A percentile compares a stretch with the other conserved stretches of the same genome.
Conservation (phyloP, 2,113 vertebrate species). For the Columba livia region DNA sequence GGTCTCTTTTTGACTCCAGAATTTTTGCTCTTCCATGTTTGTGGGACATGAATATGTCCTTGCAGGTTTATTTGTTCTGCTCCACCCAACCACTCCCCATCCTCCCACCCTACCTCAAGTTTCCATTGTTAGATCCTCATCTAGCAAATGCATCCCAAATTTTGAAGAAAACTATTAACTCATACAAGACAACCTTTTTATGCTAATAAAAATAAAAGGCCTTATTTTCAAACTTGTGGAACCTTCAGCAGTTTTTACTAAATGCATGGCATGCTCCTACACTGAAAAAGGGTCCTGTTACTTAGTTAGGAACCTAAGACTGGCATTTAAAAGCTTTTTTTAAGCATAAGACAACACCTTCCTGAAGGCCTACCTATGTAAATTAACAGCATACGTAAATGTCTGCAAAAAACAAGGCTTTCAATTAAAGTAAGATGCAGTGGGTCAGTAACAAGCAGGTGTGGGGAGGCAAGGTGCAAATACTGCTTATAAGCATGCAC, state of each 20-base stretch:
- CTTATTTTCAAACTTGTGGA: neutral
- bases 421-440: neutral
- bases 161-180: neutral
- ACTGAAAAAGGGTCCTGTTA: neutral
- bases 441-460: neutral
- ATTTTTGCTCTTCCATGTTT: neutral
- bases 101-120: rapidly evolving
- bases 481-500: neutral
- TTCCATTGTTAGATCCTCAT: neutral
- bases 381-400: neutral
- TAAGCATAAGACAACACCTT: neutral
- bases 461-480: neutral
- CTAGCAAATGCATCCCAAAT: neutral
- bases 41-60: neutral
- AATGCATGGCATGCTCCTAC: neutral
- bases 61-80: neutral
- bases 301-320: neutral
- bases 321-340: neutral
- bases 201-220: neutral
- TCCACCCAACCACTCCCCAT: neutral
- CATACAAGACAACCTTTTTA: neutral
- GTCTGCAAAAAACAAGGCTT: neutral
- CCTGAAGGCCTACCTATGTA: neutral
- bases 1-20: neutral
- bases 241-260: neutral